Percentiles rank a stretch among this genome's conserved stretches.
Conservation (phyloP, 2,888 invertebrate species). For the Mantis religiosa region DNA sequence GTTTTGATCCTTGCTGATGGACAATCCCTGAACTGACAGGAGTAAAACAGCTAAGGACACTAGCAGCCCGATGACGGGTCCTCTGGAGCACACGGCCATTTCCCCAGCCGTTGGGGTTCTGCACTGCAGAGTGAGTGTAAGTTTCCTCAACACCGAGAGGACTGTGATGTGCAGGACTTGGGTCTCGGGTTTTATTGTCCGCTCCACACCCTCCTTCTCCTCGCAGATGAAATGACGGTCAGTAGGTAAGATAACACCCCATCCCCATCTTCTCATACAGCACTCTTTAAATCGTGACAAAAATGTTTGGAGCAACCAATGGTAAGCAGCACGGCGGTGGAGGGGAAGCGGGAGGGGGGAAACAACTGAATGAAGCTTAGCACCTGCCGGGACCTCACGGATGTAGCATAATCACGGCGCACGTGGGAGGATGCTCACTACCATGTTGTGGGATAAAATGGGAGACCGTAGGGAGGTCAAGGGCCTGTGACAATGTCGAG, state of each 20-base stretch:
- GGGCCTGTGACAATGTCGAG: slow-evolving; percentile 2
- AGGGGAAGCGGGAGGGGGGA: background rate
- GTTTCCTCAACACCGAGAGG: background rate
- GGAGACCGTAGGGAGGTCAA: background rate
- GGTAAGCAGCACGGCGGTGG: background rate
- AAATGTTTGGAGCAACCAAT: background rate
- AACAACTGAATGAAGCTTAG: background rate
- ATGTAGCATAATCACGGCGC: background rate
- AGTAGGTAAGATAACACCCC: slow-evolving; percentile 10
- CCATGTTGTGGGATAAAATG: background rate
- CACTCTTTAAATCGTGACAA: background rate
- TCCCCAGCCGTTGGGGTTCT: background rate
- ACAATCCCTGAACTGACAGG: background rate
- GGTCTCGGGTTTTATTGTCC: slow-evolving; percentile 9
- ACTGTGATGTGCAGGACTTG: background rate
- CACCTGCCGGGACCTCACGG: too few relatives aligned
- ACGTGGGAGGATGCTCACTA: background rate
- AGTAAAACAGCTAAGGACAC: background rate
- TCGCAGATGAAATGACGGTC: slow-evolving; percentile 17
- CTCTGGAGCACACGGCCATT: background rate
- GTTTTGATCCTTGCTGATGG: background rate
- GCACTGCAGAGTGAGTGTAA: background rate
- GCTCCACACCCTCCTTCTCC: background rate
- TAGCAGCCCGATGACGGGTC: background rate
- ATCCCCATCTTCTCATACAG: background rate